phyloP scores from a whole-genome alignment of 2,888 invertebrate species.

The Hyposoter dolosus region DNA sequence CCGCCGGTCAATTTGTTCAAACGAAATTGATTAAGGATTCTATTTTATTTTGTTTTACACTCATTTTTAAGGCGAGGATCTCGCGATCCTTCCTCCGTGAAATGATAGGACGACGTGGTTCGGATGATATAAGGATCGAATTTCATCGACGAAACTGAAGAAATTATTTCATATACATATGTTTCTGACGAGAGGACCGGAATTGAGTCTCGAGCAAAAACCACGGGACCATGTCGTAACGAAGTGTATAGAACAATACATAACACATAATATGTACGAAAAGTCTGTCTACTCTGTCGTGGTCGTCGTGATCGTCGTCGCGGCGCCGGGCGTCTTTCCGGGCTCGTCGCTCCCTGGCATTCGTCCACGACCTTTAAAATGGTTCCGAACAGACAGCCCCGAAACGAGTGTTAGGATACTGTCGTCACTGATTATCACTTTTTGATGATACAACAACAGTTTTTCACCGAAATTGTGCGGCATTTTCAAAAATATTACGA shows the following conservation, averaged over 20 bases:
- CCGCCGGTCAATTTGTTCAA: neutral
- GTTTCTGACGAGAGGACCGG: constrained; percentile 12
- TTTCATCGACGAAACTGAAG: neutral
- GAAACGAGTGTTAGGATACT: constrained; percentile 10
- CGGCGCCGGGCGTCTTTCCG: constrained; percentile 64
- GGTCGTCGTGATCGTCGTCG: constrained; percentile 39
- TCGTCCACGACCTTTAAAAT: constrained; percentile 67
- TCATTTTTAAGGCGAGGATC: neutral
- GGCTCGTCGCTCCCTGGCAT: constrained; percentile 65
- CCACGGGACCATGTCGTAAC: constrained; percentile 50
- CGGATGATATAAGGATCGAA: neutral
- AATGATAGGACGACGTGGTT: neutral
- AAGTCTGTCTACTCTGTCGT: constrained; percentile 6
- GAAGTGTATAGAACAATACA: constrained; percentile 24
- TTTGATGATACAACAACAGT: neutral
- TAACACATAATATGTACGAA: constrained; percentile 11
- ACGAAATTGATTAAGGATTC: neutral
- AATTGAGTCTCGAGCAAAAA: constrained; percentile 44
- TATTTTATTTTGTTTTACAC: neutral
- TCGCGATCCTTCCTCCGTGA: neutral
- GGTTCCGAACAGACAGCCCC: constrained; percentile 28
- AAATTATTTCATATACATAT: neutral
- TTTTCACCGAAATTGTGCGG: neutral
- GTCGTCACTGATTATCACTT: constrained; percentile 28
- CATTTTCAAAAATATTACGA: neutral